These are phyloP conservation scores for Vollenhovia emeryi DNA, from an alignment of 1,140 invertebrate genomes.

Conservation along the genomic window DNA sequence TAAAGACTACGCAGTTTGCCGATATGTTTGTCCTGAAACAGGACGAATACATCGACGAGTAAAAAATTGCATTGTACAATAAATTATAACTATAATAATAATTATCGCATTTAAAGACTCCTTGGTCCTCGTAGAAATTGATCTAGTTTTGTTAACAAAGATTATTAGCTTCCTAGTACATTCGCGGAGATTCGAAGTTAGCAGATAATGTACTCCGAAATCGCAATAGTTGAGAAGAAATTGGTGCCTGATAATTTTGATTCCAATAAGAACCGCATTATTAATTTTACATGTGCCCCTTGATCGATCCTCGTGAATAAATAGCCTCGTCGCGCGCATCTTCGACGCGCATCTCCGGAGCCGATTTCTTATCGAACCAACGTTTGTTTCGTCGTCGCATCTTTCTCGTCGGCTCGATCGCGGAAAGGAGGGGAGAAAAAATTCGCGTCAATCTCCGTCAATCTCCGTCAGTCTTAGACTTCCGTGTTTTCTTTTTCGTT, in stretches of 20 bases:
- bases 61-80: slow-evolving; percentile 17
- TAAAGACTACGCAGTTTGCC: too few relatives aligned
- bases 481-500: not conserved
- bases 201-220: not conserved
- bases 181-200: slow-evolving; percentile 9
- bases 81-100: slow-evolving; percentile 9
- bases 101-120: slow-evolving; percentile 9
- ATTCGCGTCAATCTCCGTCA: not conserved
- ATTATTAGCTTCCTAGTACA: slow-evolving; percentile 5
- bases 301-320: slow-evolving; percentile 13
- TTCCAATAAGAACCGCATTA: slow-evolving; percentile 39
- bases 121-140: slow-evolving; percentile 1
- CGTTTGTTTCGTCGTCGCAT: not conserved
- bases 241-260: not conserved
- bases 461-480: slow-evolving; percentile 36
- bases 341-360: not conserved
- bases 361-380: slow-evolving; percentile 13
- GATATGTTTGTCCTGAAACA: slow-evolving; percentile 12
- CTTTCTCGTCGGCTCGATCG: not conserved
- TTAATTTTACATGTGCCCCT: slow-evolving; percentile 9
- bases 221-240: slow-evolving; percentile 9
- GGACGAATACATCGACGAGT: not conserved
- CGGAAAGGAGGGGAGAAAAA: not conserved
- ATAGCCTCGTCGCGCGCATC: not conserved
- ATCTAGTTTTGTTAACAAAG: slow-evolving; percentile 42